These are phyloP conservation scores for Discoglossus pictus DNA, from an alignment of 2,797 vertebrate species.

Conservation along the genomic window DNA sequence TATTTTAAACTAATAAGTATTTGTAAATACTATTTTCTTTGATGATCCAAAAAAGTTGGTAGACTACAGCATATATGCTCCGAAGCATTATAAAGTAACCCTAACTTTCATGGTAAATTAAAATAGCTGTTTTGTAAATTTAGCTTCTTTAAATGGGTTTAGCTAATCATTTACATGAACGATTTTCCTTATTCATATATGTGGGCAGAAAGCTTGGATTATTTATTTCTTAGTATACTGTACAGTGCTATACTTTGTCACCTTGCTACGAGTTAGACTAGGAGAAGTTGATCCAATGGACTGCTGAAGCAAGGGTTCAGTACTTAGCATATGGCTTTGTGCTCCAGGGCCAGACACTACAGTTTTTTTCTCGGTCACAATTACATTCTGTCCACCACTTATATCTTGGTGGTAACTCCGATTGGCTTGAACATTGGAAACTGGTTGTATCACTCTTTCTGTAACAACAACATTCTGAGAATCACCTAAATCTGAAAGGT, in stretches of 20 bases:
- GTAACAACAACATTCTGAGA: slow-evolving; percentile 62
- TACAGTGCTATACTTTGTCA: slow-evolving; percentile 72
- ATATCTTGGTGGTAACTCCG: slow-evolving; percentile 60
- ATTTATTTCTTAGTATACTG: slow-evolving; percentile 70
- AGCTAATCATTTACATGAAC: too few species aligned
- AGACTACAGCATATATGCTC: too few species aligned
- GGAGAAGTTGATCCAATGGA: slow-evolving; percentile 64
- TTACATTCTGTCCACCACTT: slow-evolving; percentile 49
- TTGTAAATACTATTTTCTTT: too few species aligned
- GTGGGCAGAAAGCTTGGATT: slow-evolving; percentile 38
- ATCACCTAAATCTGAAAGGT: slow-evolving; percentile 67
- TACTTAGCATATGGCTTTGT: slow-evolving; percentile 29
- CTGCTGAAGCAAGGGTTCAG: slow-evolving; percentile 61
- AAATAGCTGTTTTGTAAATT: too few species aligned
- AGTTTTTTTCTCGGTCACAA: slow-evolving; percentile 61
- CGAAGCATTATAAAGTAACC: too few species aligned
- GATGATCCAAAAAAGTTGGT: too few species aligned
- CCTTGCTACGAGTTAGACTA: slow-evolving; percentile 63
- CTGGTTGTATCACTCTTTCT: slow-evolving; percentile 40
- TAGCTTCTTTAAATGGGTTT: too few species aligned
- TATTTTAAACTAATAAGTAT: too few species aligned
- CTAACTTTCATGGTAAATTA: too few species aligned
- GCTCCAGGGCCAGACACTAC: slow-evolving; percentile 61
- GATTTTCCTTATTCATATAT: too few species aligned
- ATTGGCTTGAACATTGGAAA: slow-evolving; percentile 52